Evolutionary conservation across 2,888 invertebrate genomes (phyloP).

Genomic region (Nymphalis urticae): DNA sequence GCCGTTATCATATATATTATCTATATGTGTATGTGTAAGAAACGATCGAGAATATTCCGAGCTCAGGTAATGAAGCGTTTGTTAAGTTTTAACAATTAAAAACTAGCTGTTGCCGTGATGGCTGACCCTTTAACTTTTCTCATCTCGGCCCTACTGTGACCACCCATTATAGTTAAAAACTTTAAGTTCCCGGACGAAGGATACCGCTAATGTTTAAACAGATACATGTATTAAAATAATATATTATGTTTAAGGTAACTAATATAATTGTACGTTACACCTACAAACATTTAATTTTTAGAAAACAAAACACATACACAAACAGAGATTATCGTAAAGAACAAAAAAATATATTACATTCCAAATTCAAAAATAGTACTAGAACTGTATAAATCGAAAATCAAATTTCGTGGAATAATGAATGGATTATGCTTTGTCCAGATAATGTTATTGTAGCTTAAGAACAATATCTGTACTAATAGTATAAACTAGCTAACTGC

Average conservation of each 20-base stretch:
- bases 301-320: no score
- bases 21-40: no score
- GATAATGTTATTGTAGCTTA: no score
- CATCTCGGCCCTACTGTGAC: constrained; percentile 32
- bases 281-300: background rate
- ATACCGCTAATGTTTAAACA: constrained; percentile 6
- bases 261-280: background rate
- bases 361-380: no score
- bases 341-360: no score
- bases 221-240: constrained; percentile 12
- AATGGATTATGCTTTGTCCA: no score
- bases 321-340: no score
- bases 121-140: constrained; percentile 35
- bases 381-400: no score
- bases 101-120: constrained; percentile 20
- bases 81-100: constrained; percentile 33
- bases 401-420: no score
- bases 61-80: background rate
- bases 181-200: constrained; percentile 23
- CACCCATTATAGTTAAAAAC: constrained; percentile 27
- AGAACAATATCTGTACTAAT: no score
- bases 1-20: no score
- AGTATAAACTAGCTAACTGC: no score
- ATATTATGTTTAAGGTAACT: constrained; percentile 6
- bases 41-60: background rate